Percentiles rank a stretch among this genome's conserved stretches.
phyloP scores from a whole-genome alignment of 2,113 vertebrate species.

The Lepisosteus oculatus region DNA sequence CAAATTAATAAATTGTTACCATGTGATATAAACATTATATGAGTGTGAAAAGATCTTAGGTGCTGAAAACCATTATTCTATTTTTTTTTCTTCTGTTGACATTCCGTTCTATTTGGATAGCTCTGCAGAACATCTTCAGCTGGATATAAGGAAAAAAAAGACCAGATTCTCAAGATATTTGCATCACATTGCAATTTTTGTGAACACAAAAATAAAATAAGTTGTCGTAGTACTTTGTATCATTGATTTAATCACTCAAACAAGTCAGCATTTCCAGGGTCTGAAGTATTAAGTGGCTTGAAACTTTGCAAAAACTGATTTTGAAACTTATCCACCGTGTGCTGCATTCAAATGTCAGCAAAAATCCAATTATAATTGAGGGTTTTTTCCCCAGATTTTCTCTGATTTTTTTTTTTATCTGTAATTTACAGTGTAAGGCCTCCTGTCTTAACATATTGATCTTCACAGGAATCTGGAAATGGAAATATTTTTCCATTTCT shows the following conservation, averaged over 20 bases:
- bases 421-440: too few relatives aligned
- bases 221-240: constrained; percentile 20
- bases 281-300: too few relatives aligned
- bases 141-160: background rate
- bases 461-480: too few relatives aligned
- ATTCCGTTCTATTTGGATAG: constrained; percentile 1
- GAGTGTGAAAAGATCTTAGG: background rate
- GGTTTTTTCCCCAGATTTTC: background rate
- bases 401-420: background rate
- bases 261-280: background rate
- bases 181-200: constrained; percentile 21
- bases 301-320: too few relatives aligned
- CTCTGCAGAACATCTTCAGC: background rate
- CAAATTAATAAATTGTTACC: background rate
- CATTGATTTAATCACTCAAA: background rate
- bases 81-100: background rate
- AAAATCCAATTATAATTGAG: background rate
- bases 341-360: too few relatives aligned
- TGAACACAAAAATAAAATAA: constrained; percentile 47
- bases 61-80: background rate
- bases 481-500: too few relatives aligned
- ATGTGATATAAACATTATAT: background rate
- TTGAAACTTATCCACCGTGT: too few relatives aligned
- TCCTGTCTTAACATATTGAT: too few relatives aligned
- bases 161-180: constrained; percentile 8